Base-by-base conservation (phyloP, 2,113 vertebrate species). In the Corvus hawaiiensis region DNA sequence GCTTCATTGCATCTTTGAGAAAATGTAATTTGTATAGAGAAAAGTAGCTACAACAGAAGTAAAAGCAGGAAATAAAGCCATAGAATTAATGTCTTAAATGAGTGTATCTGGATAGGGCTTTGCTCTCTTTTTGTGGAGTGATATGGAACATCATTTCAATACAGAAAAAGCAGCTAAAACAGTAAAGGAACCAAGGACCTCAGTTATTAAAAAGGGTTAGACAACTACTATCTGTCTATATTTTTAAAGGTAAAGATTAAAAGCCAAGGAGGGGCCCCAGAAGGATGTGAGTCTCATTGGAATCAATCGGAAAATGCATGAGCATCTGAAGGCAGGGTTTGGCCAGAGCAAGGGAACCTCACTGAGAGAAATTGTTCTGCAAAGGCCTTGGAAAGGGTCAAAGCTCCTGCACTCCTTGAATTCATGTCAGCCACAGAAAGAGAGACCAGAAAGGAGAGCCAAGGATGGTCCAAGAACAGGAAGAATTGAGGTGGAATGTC, bases 191-290 rank as follows among this genome's bases (percentile, higher is more conserved):
- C 59, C 35, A 52, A 81, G 41, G 64, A 64, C 16, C 28, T 82
- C 62, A 13, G 76, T 82, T 92, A 96, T 81, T 94, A 72, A 84
- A 93, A 92, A 84, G n/a, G 56, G 37, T 62, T 94, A 90, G 30
- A 63, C 27, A 89, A 86, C 61, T 78, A 44, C 63, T 74, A 21
- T 56, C n/a, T 55, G 23, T 67, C 54, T 66, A 20, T 87, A 73
- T 68, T 88, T 90, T 90, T 92, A 80, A 76, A 87, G 48, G 21
- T 1, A 78, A 95, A 89, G 88, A 94, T 93, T 78, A 94, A 96
- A 97, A 96, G 85, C 73, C 69, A 76, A 72, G 72, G 6, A 78
- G 44, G 5, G 7, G 37, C n/a, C 52, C 94, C 76, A 81, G 80
- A 92, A 87, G 64, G 63, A 77, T 61, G 66, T 10, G 56, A 75